Evolutionary conservation across 2,797 vertebrate genomes (phyloP).

Genomic region (Percopsis omiscomaycus): DNA sequence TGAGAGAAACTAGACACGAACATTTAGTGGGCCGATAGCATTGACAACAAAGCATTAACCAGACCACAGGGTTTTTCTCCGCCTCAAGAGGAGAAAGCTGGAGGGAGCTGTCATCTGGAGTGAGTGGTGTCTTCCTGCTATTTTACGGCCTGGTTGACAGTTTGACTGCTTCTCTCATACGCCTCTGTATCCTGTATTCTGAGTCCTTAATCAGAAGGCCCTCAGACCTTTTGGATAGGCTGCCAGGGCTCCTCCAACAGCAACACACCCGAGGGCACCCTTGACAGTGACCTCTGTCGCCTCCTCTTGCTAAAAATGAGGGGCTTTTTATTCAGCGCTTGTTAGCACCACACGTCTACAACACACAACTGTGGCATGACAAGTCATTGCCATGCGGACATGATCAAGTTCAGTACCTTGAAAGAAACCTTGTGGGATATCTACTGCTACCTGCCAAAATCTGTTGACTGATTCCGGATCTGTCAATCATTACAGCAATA

Average conservation of each 20-base stretch:
- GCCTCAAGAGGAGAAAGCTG: constrained; percentile 26
- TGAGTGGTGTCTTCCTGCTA: constrained; percentile 62
- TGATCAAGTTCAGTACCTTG: constrained; percentile 28
- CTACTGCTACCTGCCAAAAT: no score
- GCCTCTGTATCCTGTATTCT: constrained; percentile 43
- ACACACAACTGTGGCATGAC: constrained; percentile 22
- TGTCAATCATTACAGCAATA: no score
- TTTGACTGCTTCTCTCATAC: constrained; percentile 72
- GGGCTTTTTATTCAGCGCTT: constrained; percentile 37
- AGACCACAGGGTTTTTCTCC: background rate
- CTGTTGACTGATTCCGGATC: no score
- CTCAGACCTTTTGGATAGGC: constrained; percentile 50
- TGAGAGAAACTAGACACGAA: no score
- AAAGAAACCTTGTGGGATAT: constrained; percentile 8
- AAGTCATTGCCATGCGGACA: constrained; percentile 22
- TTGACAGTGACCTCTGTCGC: constrained; percentile 60
- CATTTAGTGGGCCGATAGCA: no score
- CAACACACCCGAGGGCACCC: constrained; percentile 46
- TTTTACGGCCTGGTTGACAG: constrained; percentile 73
- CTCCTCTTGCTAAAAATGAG: constrained; percentile 26
- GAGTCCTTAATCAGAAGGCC: constrained; percentile 72
- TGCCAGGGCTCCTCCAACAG: constrained; percentile 49
- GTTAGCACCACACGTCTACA: constrained; percentile 44
- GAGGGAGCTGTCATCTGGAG: constrained; percentile 63
- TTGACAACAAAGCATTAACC: no score